These are phyloP conservation scores for Bovichtus variegatus DNA, from an alignment of 2,797 vertebrate genomes.

Conservation along the genomic window DNA sequence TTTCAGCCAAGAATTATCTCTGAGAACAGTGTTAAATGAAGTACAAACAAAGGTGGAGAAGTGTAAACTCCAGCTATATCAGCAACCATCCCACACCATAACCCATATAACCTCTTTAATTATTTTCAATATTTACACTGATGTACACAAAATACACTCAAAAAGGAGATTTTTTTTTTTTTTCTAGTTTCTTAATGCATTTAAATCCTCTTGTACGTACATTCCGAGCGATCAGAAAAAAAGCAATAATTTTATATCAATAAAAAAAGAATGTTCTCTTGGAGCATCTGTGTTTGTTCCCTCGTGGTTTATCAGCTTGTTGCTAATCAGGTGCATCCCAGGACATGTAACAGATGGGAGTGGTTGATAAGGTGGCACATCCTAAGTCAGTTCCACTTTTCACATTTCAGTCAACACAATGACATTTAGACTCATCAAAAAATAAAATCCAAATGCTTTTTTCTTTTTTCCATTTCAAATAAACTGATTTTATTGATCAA, in stretches of 20 bases:
- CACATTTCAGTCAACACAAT: slow-evolving; percentile 71
- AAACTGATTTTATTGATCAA: slow-evolving; percentile 78
- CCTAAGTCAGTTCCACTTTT: slow-evolving; percentile 62
- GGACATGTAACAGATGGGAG: slow-evolving; percentile 73
- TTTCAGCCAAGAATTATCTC: slow-evolving; percentile 66
- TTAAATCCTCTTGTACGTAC: slow-evolving; percentile 83
- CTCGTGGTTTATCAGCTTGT: slow-evolving; percentile 58
- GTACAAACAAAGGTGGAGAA: slow-evolving; percentile 80
- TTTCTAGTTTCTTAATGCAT: slow-evolving; percentile 61
- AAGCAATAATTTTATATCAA: slow-evolving; percentile 57
- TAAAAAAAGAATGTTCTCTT: slow-evolving; percentile 70
- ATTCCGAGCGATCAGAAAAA: slow-evolving; percentile 86
- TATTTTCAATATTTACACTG: slow-evolving; percentile 89
- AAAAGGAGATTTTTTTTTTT: slow-evolving; percentile 83
- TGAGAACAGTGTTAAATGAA: slow-evolving; percentile 76
- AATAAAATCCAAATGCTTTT: slow-evolving; percentile 71
- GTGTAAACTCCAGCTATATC: slow-evolving; percentile 65
- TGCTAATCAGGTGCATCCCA: slow-evolving; percentile 64
- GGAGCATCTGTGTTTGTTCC: slow-evolving; percentile 66
- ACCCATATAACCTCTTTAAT: slow-evolving; percentile 84
- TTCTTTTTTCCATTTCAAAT: slow-evolving; percentile 71
- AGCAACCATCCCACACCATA: slow-evolving; percentile 70
- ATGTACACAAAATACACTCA: slow-evolving; percentile 92
- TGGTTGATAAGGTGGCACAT: slow-evolving; percentile 49
- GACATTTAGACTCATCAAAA: slow-evolving; percentile 66